These are phyloP conservation scores for Psix sp. DNA, from an alignment of 1,140 invertebrate species.

Conservation along the genomic window DNA sequence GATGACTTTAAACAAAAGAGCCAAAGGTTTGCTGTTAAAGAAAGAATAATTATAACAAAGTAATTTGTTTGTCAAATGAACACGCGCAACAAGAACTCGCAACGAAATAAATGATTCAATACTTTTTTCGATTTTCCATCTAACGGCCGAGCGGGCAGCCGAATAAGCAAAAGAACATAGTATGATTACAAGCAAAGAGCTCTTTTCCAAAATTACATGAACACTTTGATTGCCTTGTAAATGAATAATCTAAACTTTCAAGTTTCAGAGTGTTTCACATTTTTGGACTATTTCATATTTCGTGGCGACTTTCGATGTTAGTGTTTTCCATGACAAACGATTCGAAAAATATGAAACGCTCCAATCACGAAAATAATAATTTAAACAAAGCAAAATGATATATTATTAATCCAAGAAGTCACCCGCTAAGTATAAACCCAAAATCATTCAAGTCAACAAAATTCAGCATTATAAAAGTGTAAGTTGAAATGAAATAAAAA, in stretches of 20 bases:
- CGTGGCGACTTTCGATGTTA: background rate
- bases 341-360: conserved; percentile 41
- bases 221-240: conserved; percentile 42
- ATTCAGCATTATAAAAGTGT: conserved; percentile 53
- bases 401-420: conserved; percentile 50
- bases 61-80: conserved; percentile 48
- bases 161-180: conserved; percentile 45
- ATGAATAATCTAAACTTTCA: conserved; percentile 19
- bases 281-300: conserved; percentile 1
- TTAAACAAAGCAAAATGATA: conserved; percentile 45
- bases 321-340: background rate
- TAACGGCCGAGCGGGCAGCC: conserved; percentile 58
- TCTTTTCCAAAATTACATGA: conserved; percentile 55
- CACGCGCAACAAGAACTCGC: conserved; percentile 59
- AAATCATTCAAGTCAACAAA: conserved; percentile 53
- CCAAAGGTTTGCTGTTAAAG: conserved; percentile 48
- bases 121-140: conserved; percentile 26
- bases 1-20: conserved; percentile 47
- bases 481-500: conserved; percentile 59
- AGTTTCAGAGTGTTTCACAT: conserved; percentile 34
- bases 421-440: conserved; percentile 52
- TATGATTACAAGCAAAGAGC: conserved; percentile 56
- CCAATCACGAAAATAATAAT: conserved; percentile 31
- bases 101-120: conserved; percentile 39
- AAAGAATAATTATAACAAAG: conserved; percentile 12